These are phyloP conservation scores for Tapirus indicus DNA, from an alignment of 2,797 vertebrate species.

Conservation along the genomic window DNA sequence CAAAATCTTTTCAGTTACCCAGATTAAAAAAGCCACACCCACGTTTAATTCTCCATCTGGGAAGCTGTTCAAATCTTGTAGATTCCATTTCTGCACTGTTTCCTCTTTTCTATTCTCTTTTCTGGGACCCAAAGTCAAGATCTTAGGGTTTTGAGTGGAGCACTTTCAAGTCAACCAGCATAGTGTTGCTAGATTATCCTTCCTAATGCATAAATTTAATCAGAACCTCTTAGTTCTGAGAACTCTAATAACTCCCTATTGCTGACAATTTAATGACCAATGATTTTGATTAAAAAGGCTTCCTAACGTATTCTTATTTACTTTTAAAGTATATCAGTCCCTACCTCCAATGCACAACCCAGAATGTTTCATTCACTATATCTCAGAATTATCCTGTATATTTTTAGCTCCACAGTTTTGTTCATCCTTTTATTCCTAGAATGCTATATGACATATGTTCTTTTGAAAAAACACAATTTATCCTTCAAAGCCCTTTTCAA, in stretches of 20 bases:
- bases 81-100: not conserved
- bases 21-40: not conserved
- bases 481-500: constrained; percentile 1
- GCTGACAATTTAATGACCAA: not conserved
- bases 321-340: not conserved
- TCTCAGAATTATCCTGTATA: not conserved
- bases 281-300: not conserved
- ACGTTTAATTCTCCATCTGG: not conserved
- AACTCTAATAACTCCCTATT: not conserved
- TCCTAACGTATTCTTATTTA: not conserved
- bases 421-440: not conserved
- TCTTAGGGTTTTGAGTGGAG: not conserved
- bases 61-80: not conserved
- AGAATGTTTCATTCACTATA: not conserved
- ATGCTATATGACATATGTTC: not conserved
- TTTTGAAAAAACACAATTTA: not conserved
- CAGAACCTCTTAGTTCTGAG: not conserved
- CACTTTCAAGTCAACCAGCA: not conserved
- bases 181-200: not conserved
- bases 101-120: not conserved
- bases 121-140: not conserved
- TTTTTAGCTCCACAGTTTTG: not conserved
- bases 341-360: not conserved
- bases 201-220: not conserved
- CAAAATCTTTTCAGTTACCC: not conserved